phyloP scores from a whole-genome alignment of 2,797 vertebrate species.

The Poecilia picta region DNA sequence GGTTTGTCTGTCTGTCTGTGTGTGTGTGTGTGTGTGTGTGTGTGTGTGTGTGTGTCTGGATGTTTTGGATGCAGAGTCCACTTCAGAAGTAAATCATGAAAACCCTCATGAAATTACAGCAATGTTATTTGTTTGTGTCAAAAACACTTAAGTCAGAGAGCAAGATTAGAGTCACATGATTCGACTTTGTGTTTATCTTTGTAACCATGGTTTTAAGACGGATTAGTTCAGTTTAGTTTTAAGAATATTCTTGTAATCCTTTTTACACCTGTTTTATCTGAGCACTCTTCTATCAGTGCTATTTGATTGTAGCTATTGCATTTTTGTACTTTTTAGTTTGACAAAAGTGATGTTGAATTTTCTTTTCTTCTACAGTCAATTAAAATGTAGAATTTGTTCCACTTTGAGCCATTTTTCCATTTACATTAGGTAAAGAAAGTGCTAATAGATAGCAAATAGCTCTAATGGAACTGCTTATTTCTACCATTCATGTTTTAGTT shows the following conservation, averaged over 20 bases:
- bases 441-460: too few species aligned
- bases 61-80: slow-evolving; percentile 26
- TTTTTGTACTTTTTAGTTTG: not conserved
- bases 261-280: not conserved
- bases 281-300: not conserved
- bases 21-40: not conserved
- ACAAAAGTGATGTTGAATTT: not conserved
- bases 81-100: slow-evolving; percentile 15
- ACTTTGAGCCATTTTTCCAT: not conserved
- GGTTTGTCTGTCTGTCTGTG: not conserved
- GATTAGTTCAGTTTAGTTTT: not conserved
- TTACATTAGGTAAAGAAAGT: not conserved
- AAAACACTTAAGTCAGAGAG: slow-evolving; percentile 30
- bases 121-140: slow-evolving; percentile 37
- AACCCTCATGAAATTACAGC: too few species aligned
- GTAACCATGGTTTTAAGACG: not conserved
- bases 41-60: not conserved
- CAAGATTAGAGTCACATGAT: slow-evolving; percentile 24
- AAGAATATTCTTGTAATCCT: not conserved
- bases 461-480: not conserved
- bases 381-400: not conserved
- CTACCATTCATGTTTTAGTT: not conserved
- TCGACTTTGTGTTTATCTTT: not conserved
- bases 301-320: not conserved
- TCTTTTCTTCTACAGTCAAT: not conserved